Evolutionary conservation across 2,888 invertebrate genomes (phyloP).

Genomic region (Adineta ricciae): DNA sequence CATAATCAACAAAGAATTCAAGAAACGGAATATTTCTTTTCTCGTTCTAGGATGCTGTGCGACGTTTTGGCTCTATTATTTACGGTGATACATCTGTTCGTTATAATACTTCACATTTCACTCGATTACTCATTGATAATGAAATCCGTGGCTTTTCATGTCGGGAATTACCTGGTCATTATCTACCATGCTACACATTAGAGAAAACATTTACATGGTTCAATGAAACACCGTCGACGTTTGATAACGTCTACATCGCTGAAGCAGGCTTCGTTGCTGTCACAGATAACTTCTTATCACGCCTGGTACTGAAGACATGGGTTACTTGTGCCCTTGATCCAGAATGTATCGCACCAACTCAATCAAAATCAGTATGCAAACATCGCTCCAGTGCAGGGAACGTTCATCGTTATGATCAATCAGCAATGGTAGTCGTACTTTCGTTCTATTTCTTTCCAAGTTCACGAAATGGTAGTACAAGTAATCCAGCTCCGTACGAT

Average conservation of each 20-base stretch:
- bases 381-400: neutral
- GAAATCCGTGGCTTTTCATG: neutral
- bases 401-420: constrained; percentile 18
- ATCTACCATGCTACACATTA: neutral
- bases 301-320: neutral
- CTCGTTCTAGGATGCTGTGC: neutral
- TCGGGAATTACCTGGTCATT: neutral
- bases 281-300: neutral
- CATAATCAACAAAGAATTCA: neutral
- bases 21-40: no score
- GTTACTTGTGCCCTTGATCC: constrained; percentile 11
- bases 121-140: constrained; percentile 4
- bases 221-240: neutral
- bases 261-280: neutral
- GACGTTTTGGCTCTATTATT: neutral
- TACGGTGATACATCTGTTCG: constrained; percentile 13
- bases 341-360: neutral
- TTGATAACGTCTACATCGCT: neutral
- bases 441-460: neutral
- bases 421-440: neutral
- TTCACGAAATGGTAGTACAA: neutral
- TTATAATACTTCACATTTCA: neutral
- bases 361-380: neutral
- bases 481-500: neutral
- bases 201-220: neutral